These are phyloP conservation scores for Anser cygnoides DNA, from an alignment of 2,113 vertebrate species.

Conservation along the genomic window DNA sequence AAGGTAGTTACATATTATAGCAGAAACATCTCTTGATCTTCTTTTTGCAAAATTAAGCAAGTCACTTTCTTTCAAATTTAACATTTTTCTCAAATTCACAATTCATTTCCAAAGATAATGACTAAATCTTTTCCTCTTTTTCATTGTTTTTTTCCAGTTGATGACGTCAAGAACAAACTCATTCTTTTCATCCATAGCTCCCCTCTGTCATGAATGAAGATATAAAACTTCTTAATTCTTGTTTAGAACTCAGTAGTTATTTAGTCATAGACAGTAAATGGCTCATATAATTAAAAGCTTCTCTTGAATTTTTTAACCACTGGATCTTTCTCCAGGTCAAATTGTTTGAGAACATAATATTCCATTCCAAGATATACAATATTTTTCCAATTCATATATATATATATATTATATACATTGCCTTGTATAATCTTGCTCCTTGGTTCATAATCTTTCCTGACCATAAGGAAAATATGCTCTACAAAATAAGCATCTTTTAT, in stretches of 20 bases:
- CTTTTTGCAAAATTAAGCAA: neutral
- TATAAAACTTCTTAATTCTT: neutral
- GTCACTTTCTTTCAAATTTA: neutral
- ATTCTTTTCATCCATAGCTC: neutral
- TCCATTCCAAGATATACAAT: neutral
- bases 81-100: neutral
- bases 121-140: neutral
- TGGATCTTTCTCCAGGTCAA: neutral
- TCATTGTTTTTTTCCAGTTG: neutral
- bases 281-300: neutral
- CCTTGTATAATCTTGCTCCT: neutral
- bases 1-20: neutral
- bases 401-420: neutral
- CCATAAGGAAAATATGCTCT: neutral
- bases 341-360: neutral
- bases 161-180: neutral
- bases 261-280: neutral
- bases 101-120: neutral
- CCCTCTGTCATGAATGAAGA: accelerated
- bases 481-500: neutral
- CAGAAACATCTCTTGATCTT: neutral
- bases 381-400: neutral
- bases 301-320: neutral
- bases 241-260: neutral
- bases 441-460: neutral